Base-by-base conservation (phyloP, 2,888 invertebrate species). In the Glyphotaelius pellucidus region DNA sequence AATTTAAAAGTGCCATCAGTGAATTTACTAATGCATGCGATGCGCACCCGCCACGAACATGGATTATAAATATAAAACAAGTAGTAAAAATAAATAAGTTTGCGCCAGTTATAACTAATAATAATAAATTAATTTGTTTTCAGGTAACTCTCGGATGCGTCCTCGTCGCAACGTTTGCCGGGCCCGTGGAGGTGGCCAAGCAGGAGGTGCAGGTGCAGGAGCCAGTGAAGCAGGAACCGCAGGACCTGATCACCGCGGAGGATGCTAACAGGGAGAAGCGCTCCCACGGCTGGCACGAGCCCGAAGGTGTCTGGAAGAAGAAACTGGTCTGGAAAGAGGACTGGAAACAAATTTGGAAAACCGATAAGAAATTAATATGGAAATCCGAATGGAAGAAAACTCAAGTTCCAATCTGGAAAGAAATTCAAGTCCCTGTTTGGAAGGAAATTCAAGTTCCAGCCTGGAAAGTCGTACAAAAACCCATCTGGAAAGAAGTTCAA, bases 311-410 rank as follows among this genome's bases (percentile, higher is more conserved):
- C 94, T 98, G 98, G 98, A 97, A 98, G 95, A 98, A 98, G 95
- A 98, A 98, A 95, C 96, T 98, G 86, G 97, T 97, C 47, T 98
- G 98, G 98, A 98, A 98, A 95, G 97, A 97, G 92, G 98, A 98
- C 94, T 98, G 98, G 98, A 97, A 97, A 94, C 97, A 97, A 94
- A 95, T 97, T 47, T 98, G 97, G 97, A 98, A 98, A 95, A 97
- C 97, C 0, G 97, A 97, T 85, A 98, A 98, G 94, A 98, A 98
- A 94, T 96, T 97, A 91, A 95, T 96, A 88, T 98, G 97, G 97
- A 97, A 97, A 95, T 96, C 97, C 47, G 97, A 97, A 94, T 98
- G 97, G 97, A 97, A 97, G 94, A 97, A 98, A 94, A 96, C 97
- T 80, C 97, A 97, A 94, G 97, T 97, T 4, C 97, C 98, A 9